phyloP scores from a whole-genome alignment of 2,113 vertebrate genomes.

The Tonatia bakeri region DNA sequence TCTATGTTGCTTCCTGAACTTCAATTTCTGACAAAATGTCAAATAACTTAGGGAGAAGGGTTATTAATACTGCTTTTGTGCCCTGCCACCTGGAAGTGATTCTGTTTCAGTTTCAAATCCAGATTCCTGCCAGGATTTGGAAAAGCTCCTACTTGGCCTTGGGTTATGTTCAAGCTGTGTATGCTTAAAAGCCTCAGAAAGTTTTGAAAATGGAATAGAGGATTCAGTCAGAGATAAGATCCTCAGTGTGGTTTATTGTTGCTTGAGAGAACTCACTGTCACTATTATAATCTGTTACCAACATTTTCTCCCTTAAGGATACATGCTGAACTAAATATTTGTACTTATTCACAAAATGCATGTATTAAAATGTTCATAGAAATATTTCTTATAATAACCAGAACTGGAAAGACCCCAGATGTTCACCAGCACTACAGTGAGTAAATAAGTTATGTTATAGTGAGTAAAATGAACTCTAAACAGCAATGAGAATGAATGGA shows the following conservation, averaged over 20 bases:
- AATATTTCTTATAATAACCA: background rate
- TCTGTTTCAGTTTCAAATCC: constrained; percentile 43
- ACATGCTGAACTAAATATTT: background rate
- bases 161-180: constrained; percentile 40
- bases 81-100: constrained; percentile 50
- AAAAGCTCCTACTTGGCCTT: constrained; percentile 37
- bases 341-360: background rate
- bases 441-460: background rate
- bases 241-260: background rate
- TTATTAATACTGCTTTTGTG: constrained; percentile 49
- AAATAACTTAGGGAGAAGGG: constrained; percentile 8
- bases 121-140: constrained; percentile 49
- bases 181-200: constrained; percentile 16
- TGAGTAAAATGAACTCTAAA: background rate
- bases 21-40: constrained; percentile 43
- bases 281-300: background rate
- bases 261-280: background rate
- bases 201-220: constrained; percentile 32
- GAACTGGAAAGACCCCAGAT: background rate
- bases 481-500: background rate
- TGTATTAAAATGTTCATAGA: background rate
- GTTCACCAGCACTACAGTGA: background rate
- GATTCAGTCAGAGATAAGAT: background rate
- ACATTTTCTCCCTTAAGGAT: background rate
- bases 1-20: background rate